Evolutionary conservation across 2,888 invertebrate species (phyloP), one percentile per base, ranked within the genome.

Genomic region (Sussaba pulchella): DNA sequence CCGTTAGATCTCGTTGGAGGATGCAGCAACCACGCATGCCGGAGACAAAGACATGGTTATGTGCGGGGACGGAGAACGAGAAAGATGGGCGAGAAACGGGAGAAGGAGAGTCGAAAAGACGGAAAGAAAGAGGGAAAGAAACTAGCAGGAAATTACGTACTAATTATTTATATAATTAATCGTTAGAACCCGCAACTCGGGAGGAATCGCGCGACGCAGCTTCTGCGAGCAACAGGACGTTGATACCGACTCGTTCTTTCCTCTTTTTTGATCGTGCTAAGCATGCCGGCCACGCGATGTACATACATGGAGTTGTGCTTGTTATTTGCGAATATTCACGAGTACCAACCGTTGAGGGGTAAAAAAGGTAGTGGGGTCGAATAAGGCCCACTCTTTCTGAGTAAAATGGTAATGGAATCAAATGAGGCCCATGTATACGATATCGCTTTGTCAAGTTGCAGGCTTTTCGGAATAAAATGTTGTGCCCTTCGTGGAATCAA

Each of bases 151-250:
- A 85, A 88, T 89, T 86, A 85, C 87, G 81, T 82, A 84, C 86
- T 89, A 90, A 91, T 91, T 90, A 89, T 87, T 88, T 87, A 85
- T 84, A 57, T 57, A 89, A 89, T 90, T 90, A 90, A 90, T 89
- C 85, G 85, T 78, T 75, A 67, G 71, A 61, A 73, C 61, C 72
- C 57, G 14, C 43, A 63, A 21, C 54, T 50, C 50, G 54, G 70
- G 45, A 41, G 59, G 41, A 61, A 36, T 45, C 14, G 45, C 54
- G 14, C 69, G 59, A 31, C 31, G 21, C 41, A 64, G 66, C 31
- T 63, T 10, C 17, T 36, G 12, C 8, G 54, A 10, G 14, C 43
- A n/a, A n/a, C n/a, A 50, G 41, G 45, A 45, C 74, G 39, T 61
- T 57, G 61, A 63, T 45, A 36, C 61, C 66, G 17, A 67, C 57